Evolutionary conservation across 2,797 vertebrate species (phyloP).

Genomic region (Coregonus ussuriensis): DNA sequence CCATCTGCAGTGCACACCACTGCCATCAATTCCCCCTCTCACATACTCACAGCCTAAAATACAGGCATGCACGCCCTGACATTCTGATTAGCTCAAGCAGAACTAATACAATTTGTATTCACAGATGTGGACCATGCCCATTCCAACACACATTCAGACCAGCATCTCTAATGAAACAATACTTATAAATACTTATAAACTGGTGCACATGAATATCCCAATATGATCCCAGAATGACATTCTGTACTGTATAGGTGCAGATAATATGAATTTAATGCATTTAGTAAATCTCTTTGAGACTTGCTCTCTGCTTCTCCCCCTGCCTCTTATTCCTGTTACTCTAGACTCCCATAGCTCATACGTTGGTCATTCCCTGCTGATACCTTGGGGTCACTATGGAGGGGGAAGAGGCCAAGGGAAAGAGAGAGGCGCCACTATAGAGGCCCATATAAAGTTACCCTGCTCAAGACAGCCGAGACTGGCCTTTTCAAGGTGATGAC

Average conservation of each 20-base stretch:
- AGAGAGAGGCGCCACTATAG: conserved; percentile 32
- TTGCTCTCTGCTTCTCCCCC: conserved; percentile 32
- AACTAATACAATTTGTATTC: conserved; percentile 50
- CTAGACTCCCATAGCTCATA: conserved; percentile 58
- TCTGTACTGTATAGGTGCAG: neutral
- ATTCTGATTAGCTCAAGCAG: conserved; percentile 51
- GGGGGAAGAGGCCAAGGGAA: conserved; percentile 1
- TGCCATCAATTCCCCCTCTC: conserved; percentile 38
- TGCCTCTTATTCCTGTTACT: conserved; percentile 37
- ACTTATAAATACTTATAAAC: conserved; percentile 6
- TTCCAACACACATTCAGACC: conserved; percentile 15
- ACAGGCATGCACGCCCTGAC: conserved; percentile 22
- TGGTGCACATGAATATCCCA: neutral
- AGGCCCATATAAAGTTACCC: conserved; percentile 45
- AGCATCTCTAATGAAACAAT: neutral
- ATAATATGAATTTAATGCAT: neutral
- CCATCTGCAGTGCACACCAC: conserved; percentile 70
- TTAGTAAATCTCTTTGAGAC: conserved; percentile 41
- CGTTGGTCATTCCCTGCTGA: conserved; percentile 33
- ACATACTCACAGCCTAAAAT: conserved; percentile 15
- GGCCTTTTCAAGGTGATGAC: conserved; percentile 41
- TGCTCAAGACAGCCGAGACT: conserved; percentile 36
- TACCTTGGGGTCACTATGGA: conserved; percentile 62
- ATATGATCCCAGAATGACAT: neutral
- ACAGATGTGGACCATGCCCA: conserved; percentile 34